These are phyloP conservation scores for Paratilapia polleni DNA, from an alignment of 2,113 vertebrate genomes.

Conservation along the genomic window DNA sequence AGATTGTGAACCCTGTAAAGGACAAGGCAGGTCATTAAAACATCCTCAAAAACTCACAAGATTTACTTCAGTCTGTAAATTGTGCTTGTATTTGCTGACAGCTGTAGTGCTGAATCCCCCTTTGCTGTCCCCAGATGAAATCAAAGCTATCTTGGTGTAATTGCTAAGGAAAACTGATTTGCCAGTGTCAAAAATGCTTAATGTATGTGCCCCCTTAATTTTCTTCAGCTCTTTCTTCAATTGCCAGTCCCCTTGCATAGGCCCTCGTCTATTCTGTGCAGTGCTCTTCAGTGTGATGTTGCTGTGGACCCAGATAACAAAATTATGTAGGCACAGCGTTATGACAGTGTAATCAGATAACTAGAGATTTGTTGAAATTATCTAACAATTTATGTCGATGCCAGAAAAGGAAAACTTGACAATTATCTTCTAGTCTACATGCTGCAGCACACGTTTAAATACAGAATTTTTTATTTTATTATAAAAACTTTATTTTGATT, in stretches of 20 bases:
- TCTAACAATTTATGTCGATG: constrained; percentile 29
- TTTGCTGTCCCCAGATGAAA: constrained; percentile 52
- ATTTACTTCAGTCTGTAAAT: constrained; percentile 64
- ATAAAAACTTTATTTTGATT: neutral
- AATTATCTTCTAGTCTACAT: neutral
- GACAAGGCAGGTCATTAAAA: constrained; percentile 78
- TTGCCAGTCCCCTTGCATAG: constrained; percentile 37
- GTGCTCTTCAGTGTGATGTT: constrained; percentile 37
- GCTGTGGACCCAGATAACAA: constrained; percentile 32
- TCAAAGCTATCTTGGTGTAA: constrained; percentile 66
- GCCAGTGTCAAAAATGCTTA: constrained; percentile 63
- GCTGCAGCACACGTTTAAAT: neutral
- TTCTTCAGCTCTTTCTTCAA: constrained; percentile 52
- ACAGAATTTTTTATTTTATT: neutral
- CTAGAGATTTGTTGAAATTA: constrained; percentile 36
- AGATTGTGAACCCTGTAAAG: constrained; percentile 73
- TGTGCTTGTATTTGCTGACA: constrained; percentile 66
- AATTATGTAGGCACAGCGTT: constrained; percentile 30
- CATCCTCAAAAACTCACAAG: constrained; percentile 60
- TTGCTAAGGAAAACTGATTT: constrained; percentile 69
- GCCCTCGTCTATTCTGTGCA: constrained; percentile 48
- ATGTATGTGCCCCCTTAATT: constrained; percentile 59
- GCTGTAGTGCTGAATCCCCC: neutral
- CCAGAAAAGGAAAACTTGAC: neutral
- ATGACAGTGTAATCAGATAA: constrained; percentile 54